A percentile compares a stretch with the other conserved stretches of the same genome.
These are phyloP conservation scores for Leptobrachium ailaonicum DNA, from an alignment of 2,113 vertebrate species.

Conservation along the genomic window DNA sequence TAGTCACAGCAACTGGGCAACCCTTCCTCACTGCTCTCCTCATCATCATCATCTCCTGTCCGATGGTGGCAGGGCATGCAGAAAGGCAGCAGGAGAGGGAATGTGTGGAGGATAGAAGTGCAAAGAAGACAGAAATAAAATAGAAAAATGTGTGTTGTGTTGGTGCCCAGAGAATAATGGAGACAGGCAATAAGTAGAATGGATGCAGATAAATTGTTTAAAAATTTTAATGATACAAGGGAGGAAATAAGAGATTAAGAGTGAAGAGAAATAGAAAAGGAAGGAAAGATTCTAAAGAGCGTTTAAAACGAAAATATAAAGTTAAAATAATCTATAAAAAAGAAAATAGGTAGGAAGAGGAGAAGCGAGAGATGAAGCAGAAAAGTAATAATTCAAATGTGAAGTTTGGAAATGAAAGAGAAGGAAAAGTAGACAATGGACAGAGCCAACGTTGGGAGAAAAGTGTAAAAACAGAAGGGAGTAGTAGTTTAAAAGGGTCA, in stretches of 20 bases:
- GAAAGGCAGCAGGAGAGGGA: conserved; percentile 11
- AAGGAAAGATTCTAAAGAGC: neutral
- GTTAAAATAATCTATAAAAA: no score
- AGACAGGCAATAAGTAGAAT: neutral
- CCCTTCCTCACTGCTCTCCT: conserved; percentile 77
- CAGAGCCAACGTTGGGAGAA: neutral
- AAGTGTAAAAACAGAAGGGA: no score
- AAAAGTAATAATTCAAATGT: no score
- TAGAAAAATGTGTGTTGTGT: neutral
- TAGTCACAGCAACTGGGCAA: conserved; percentile 82
- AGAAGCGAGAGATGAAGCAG: no score
- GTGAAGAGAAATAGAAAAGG: neutral
- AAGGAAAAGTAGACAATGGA: neutral
- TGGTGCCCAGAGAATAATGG: neutral
- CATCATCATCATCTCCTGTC: conserved; percentile 78
- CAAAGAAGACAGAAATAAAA: neutral
- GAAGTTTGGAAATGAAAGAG: neutral
- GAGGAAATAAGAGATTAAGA: neutral
- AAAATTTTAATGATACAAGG: no score
- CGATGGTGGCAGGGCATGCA: conserved; percentile 27
- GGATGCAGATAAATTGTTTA: neutral
- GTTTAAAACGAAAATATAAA: neutral
- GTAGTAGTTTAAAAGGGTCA: neutral
- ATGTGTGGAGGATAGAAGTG: neutral
- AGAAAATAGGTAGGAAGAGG: neutral